These are phyloP conservation scores for Acleris laterana DNA, from an alignment of 2,888 invertebrate genomes.

Conservation along the genomic window DNA sequence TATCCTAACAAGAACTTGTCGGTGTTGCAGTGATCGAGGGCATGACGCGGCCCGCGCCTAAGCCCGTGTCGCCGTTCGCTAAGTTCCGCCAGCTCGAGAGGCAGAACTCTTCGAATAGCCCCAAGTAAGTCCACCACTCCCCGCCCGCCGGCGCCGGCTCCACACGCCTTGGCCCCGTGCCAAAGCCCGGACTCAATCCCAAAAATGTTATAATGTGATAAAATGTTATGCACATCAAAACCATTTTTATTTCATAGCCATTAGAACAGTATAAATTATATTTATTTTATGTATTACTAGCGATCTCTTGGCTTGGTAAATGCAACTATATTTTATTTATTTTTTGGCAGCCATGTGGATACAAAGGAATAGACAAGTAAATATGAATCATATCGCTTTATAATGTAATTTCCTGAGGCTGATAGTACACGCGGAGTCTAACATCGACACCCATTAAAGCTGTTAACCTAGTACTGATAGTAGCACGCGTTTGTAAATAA, in stretches of 20 bases:
- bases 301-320: slow-evolving; percentile 30
- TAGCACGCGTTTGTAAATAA: slow-evolving; percentile 28
- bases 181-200: neutral
- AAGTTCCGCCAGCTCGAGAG: slow-evolving; percentile 96
- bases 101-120: slow-evolving; percentile 91
- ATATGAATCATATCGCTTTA: slow-evolving; percentile 69
- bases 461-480: neutral
- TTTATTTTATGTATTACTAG: slow-evolving; percentile 53
- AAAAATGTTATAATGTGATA: slow-evolving; percentile 7
- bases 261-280: slow-evolving; percentile 47
- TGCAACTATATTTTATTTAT: slow-evolving; percentile 39
- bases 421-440: slow-evolving; percentile 31
- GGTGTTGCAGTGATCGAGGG: slow-evolving; percentile 81
- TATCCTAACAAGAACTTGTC: neutral
- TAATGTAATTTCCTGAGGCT: slow-evolving; percentile 41
- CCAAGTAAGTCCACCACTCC: slow-evolving; percentile 87
- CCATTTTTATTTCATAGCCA: slow-evolving; percentile 4
- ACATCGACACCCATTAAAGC: slow-evolving; percentile 10
- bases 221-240: neutral
- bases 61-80: slow-evolving; percentile 93
- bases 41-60: slow-evolving; percentile 79
- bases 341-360: slow-evolving; percentile 74
- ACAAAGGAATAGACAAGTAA: slow-evolving; percentile 74
- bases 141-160: neutral
- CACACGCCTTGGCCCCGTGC: slow-evolving; percentile 5